Evolutionary conservation across 2,888 invertebrate genomes (phyloP), one percentile per base, ranked within the genome.

Genomic region (Atherix ibis): DNA sequence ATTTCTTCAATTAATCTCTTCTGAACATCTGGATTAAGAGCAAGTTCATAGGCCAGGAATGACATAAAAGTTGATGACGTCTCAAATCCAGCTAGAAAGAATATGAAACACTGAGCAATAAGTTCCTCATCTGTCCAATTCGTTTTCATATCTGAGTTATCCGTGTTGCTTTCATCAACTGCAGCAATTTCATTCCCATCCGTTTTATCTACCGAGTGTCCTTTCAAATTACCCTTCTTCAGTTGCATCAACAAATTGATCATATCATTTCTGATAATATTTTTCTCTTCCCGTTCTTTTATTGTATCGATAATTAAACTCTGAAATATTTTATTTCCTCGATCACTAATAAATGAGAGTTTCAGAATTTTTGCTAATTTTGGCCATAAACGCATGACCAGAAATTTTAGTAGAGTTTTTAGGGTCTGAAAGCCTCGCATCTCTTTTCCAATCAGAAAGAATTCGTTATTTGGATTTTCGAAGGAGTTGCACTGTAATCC

Each of bases 21-120:
- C 47, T 71, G 71, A 1, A 69, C 47, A 0, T 70, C 67, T 14
- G 63, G 61, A 47, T 70, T 58, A 0, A 62, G 2, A 0, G 67
- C 68, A 28, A 72, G 44, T 50, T 70, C 70, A 37, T 68, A 56
- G 1, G 65, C 46, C 0, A 63, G 41, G 40, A 68, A 68, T 1
- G 56, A 46, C 52, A 66, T 54, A 0, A 52, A 15, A 12, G 30
- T 63, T 54, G 48, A 60, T 0, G 61, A 51, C 0, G 63, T 61
- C 19, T 67, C 66, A 19, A 64, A 66, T 2, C 66, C 66, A 28
- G 63, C 67, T 3, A 65, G 40, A 40, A 66, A 63, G 49, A 66
- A 66, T 2, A 65, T 25, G 0, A 63, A 41, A 33, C 41, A 41
- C 32, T 49, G 48, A 1, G 46, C 44, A 10, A 43, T 37, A 4